Evolutionary conservation across 1,140 invertebrate species (phyloP), one percentile per base, ranked within the genome.

Genomic region (Solenopsis fugax): DNA sequence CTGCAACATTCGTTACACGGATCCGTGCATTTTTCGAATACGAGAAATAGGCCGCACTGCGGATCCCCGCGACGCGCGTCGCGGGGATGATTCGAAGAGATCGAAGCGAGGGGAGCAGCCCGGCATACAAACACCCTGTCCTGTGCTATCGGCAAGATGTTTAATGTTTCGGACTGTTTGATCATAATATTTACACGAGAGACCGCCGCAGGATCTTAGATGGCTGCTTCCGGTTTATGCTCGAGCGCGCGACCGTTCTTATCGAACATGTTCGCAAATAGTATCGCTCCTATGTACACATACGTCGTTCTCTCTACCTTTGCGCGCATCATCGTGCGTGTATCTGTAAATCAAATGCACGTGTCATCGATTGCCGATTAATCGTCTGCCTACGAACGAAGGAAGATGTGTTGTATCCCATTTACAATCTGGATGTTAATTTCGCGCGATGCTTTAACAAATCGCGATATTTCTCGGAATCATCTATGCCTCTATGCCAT

Each of bases 141-240:
- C 85, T 65, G 60, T 67, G 75, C 86, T 86, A 91, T 92, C 87
- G 92, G 72, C 91, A 89, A 92, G 92, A 93, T 93, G 92, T 93
- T 93, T 91, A 93, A 92, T 89, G 91, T 93, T 88, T 91, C 86
- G 87, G 56, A 90, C 89, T 91, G 91, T 92, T 93, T 92, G 91
- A 92, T 87, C 91, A 93, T 92, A 93, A 93, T 93, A 93, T 93
- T 93, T 93, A 92, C 92, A 86, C 89, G 89, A 72, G 89, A 72
- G 54, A 58, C 84, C 64, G 48, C 65, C 87, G 75, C 76, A 87
- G 86, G 91, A 89, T 88, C 85, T 89, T 75, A 80, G 78, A 75
- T 75, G 45, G 81, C 64, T 85, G 85, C 87, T 92, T 89, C 87
- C 88, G 88, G 89, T 87, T 87, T 78, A 86, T 21, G 86, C 41